Base-by-base conservation (phyloP, 1,140 invertebrate genomes). In the Drosophila oshimai region DNA sequence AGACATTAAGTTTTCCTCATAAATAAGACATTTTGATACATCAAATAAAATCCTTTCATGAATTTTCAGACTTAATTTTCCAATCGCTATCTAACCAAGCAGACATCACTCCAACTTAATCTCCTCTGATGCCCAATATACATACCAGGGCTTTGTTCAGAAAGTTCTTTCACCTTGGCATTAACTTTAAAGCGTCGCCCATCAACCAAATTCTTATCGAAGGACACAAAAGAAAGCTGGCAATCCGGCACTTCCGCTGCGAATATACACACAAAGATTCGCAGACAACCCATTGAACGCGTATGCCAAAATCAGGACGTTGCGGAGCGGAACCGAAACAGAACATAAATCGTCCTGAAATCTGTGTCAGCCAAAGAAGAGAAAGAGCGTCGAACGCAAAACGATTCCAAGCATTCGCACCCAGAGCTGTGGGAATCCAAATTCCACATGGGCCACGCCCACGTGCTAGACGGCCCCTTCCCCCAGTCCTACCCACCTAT, bases 261-360 rank as follows among this genome's bases (percentile, higher is more conserved):
- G 13, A 33, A 57, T 15, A n/a, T 10, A 29, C 20, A 18, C 15
- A 31, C 18, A 31, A 9, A 24, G 15, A 29, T 13, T 36, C 29
- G 15, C n/a, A 29, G 31, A 26, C 26, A 68, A 12, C 12, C 36
- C 47, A 51, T 57, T 53, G 44, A 37, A 20, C 22, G 42, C 65
- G 71, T 71, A 49, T 72, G 68, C 68, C 54, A 72, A 37, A 62
- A 15, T 15, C 69, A 62, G 67, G 69, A 72, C 37, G 33, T 22
- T 31, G 12, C 15, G 10, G 7, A 46, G 20, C 26, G 54, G 29
- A 45, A 62, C 22, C 33, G 50, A 60, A 61, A 55, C 37, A 41
- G 29, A 62, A 42, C 57, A 65, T 65, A 74, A 71, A 79, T 74
- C 57, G 64, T 53, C 53, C 50, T 37, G 50, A 71, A 80, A 80